phyloP scores from a whole-genome alignment of 2,888 invertebrate genomes.

The Dasysyrphus albostriatus region DNA sequence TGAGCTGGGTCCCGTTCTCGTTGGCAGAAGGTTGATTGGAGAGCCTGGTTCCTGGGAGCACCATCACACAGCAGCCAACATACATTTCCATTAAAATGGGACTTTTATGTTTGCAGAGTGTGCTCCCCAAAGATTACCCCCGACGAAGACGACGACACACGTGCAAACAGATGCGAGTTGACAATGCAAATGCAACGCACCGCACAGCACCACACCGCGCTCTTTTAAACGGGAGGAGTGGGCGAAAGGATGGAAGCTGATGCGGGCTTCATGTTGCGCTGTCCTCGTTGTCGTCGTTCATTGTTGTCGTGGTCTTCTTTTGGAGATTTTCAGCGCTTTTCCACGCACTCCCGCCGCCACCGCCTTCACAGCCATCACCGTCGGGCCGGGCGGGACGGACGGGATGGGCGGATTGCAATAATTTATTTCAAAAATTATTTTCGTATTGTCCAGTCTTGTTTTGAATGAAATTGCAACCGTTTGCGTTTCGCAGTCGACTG shows the following conservation, averaged over 20 bases:
- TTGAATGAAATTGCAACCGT: conserved; percentile 71
- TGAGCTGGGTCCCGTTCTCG: conserved; percentile 32
- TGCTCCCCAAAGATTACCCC: conserved; percentile 64
- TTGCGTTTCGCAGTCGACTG: conserved; percentile 29
- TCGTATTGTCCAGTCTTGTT: conserved; percentile 77
- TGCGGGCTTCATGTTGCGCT: conserved; percentile 34
- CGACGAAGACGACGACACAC: conserved; percentile 49
- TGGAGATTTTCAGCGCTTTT: conserved; percentile 73
- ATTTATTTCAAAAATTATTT: conserved; percentile 77
- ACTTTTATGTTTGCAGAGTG: conserved; percentile 68
- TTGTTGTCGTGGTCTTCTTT: conserved; percentile 61
- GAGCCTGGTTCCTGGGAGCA: conserved; percentile 39
- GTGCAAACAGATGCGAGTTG: conserved; percentile 73
- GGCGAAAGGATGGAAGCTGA: conserved; percentile 37
- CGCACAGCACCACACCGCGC: conserved; percentile 35
- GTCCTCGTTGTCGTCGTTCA: conserved; percentile 51
- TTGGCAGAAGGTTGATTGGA: conserved; percentile 24
- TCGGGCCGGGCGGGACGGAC: background rate
- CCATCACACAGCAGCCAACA: conserved; percentile 38
- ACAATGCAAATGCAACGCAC: conserved; percentile 71
- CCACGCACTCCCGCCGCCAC: conserved; percentile 54
- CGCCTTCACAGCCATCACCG: too few relatives aligned
- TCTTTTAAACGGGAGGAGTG: conserved; percentile 18
- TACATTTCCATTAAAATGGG: conserved; percentile 75
- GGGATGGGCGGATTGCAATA: conserved; percentile 72